Percentiles rank a stretch among this genome's conserved stretches.
These are phyloP conservation scores for Actinemys pallida DNA, from an alignment of 2,113 vertebrate species.

Conservation along the genomic window DNA sequence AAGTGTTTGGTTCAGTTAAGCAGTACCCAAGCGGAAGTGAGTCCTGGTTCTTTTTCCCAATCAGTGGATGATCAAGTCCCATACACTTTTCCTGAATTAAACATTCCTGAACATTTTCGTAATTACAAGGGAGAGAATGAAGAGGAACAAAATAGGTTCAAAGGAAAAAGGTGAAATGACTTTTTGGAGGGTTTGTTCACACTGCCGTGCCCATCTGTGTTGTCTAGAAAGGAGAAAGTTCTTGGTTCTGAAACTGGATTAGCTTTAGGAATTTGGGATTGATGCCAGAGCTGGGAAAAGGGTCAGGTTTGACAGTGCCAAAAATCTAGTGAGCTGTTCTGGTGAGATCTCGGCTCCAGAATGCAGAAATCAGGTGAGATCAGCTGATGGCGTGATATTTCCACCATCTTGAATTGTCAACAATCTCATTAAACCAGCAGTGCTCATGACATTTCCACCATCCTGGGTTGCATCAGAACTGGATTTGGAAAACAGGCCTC, in stretches of 20 bases:
- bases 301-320: neutral
- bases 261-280: neutral
- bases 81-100: neutral
- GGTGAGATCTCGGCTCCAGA: neutral
- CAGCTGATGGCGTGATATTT: neutral
- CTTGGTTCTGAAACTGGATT: neutral
- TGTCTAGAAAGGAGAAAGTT: neutral
- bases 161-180: neutral
- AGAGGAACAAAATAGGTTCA: neutral
- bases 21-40: neutral
- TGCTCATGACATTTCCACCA: neutral
- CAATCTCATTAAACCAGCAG: neutral
- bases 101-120: neutral
- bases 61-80: neutral
- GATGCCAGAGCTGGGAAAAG: constrained; percentile 1
- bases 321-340: neutral
- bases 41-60: neutral
- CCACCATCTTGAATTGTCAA: neutral
- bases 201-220: neutral
- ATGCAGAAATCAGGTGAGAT: neutral
- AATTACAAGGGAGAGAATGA: neutral
- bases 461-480: neutral
- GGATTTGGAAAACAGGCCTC: neutral
- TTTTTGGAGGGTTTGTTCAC: neutral
- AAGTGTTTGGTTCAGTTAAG: neutral